Conservation (phyloP, 92 coral and sea anemone species). For the Pocillopora grandis region DNA sequence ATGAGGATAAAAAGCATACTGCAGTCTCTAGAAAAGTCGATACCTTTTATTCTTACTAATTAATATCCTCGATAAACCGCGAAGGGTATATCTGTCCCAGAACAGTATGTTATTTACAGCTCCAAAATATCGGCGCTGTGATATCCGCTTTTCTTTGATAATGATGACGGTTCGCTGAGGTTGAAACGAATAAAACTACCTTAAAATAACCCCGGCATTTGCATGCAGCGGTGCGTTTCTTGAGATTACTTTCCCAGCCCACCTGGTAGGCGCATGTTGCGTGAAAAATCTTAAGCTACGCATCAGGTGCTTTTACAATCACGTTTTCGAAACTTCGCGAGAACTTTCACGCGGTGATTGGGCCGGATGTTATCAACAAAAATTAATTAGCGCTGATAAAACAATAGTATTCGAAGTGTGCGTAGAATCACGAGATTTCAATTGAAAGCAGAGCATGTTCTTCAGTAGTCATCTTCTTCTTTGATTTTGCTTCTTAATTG, state of each 20-base stretch:
- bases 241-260: background rate
- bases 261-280: background rate
- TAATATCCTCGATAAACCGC: too few relatives aligned
- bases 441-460: too few relatives aligned
- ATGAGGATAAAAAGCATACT: too few relatives aligned
- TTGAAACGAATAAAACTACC: too few relatives aligned
- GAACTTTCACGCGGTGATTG: background rate
- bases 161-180: too few relatives aligned
- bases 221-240: background rate
- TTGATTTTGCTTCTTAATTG: constrained; percentile 62
- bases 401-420: constrained; percentile 25
- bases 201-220: background rate
- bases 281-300: background rate
- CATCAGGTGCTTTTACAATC: background rate
- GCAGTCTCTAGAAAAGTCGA: too few relatives aligned
- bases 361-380: constrained; percentile 16
- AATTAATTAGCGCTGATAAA: constrained; percentile 5
- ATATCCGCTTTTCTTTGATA: too few relatives aligned
- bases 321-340: constrained; percentile 36
- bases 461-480: constrained; percentile 38
- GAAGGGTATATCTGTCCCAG: too few relatives aligned
- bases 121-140: too few relatives aligned
- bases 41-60: too few relatives aligned
- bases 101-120: too few relatives aligned
- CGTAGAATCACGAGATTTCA: background rate